A percentile compares a stretch with the other conserved stretches of the same genome.
Conservation (phyloP, 2,888 invertebrate genomes). For the Agrotis clavis region DNA sequence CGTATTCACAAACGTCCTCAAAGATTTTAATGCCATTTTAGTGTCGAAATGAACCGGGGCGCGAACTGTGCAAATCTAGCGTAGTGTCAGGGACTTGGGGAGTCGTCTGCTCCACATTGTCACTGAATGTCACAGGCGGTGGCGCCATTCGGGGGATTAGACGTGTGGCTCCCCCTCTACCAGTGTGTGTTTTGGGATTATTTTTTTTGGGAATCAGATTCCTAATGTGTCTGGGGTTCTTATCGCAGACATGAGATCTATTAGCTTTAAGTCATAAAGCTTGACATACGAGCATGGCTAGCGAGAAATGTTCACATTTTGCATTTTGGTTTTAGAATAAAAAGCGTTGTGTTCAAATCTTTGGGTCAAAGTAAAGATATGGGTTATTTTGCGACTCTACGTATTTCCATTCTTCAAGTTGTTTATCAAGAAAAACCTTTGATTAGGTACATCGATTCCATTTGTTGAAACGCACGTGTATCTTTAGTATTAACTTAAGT, state of each 20-base stretch:
- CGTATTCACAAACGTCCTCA: neutral
- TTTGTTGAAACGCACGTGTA: conserved; percentile 5
- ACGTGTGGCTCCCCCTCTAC: conserved; percentile 47
- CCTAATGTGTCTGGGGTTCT: conserved; percentile 52
- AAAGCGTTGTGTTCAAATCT: conserved; percentile 12
- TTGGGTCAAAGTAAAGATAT: conserved; percentile 13
- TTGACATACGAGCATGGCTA: conserved; percentile 19
- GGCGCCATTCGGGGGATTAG: conserved; percentile 73
- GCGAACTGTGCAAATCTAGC: conserved; percentile 49
- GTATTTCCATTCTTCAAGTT: conserved; percentile 21
- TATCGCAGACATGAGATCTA: conserved; percentile 40
- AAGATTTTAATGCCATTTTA: conserved; percentile 54
- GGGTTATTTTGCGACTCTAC: conserved; percentile 23
- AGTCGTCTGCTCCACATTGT: conserved; percentile 77
- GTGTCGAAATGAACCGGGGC: conserved; percentile 64
- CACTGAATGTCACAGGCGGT: conserved; percentile 73
- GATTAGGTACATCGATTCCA: conserved; percentile 1
- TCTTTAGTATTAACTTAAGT: neutral
- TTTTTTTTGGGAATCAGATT: conserved; percentile 53
- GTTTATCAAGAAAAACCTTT: conserved; percentile 13
- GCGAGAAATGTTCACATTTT: conserved; percentile 6
- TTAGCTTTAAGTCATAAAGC: conserved; percentile 49
- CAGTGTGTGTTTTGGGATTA: conserved; percentile 53
- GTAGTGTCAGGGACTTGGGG: conserved; percentile 69
- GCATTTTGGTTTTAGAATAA: conserved; percentile 19